A percentile compares a stretch with the other conserved stretches of the same genome.
Evolutionary conservation across 1,140 invertebrate genomes (phyloP).

Genomic region (Brachionus manjavacas): DNA sequence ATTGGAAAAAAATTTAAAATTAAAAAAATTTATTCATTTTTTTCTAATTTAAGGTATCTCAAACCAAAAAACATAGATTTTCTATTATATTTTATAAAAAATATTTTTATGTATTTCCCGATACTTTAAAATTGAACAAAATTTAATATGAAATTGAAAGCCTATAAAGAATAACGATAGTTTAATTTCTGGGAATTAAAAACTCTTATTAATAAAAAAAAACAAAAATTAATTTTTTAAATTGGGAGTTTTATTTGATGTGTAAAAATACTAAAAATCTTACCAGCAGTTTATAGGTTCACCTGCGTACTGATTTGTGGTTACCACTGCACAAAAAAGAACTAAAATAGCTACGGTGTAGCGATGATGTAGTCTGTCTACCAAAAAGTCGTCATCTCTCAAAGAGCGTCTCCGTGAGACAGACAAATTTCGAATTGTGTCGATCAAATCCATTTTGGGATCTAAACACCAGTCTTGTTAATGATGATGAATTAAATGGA

Average conservation of each 20-base stretch:
- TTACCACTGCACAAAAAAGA: conserved; percentile 23
- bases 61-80: too few species aligned
- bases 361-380: conserved; percentile 39
- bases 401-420: conserved; percentile 11
- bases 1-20: not conserved
- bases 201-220: too few species aligned
- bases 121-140: too few species aligned
- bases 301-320: conserved; percentile 31
- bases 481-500: not conserved
- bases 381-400: conserved; percentile 35
- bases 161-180: too few species aligned
- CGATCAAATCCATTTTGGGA: conserved; percentile 28
- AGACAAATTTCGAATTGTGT: conserved; percentile 32
- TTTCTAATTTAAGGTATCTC: too few species aligned
- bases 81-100: too few species aligned
- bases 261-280: not conserved
- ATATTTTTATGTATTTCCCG: too few species aligned
- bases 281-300: conserved; percentile 46
- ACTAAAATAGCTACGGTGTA: conserved; percentile 38
- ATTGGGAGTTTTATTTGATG: not conserved
- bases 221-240: too few species aligned
- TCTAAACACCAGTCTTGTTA: not conserved
- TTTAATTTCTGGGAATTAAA: too few species aligned
- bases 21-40: not conserved
- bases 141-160: too few species aligned